Evolutionary conservation across 2,888 invertebrate genomes (phyloP), one percentile per base, ranked within the genome.

Genomic region (Aethes cnicana): DNA sequence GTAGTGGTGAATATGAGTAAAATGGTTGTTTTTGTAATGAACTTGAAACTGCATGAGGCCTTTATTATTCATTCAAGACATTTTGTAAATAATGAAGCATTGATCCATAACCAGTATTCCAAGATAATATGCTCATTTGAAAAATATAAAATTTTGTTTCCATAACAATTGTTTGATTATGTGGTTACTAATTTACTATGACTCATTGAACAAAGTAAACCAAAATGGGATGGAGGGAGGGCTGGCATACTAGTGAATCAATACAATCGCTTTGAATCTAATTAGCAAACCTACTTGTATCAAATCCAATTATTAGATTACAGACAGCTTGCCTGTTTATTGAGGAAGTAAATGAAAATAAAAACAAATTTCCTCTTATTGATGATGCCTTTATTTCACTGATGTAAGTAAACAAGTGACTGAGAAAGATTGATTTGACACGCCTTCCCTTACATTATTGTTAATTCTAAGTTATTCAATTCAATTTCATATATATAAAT

Each of bases 341-440:
- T 17, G 18, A 9, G 9, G 23, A 21, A 37, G 4, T 14, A 6
- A 26, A 14, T 18, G 20, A 58, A 59, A 54, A 57, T 61, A 64
- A 66, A 55, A 55, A 65, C 63, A 61, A 59, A 49, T 62, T 53
- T 54, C 46, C 25, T 25, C 18, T 69, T 72, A 52, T 76, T 77
- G 69, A 71, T 73, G 75, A 83, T 83, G 82, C 73, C 81, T 87
- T 87, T 85, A 87, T 87, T 88, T 85, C 82, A 84, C 77, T 77
- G 84, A 84, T 46, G 83, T 84, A 80, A 77, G 79, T 82, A 82
- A 80, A 85, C 86, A 87, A 88, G 84, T 87, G 87, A 88, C 87
- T 88, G 87, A 88, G 87, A 87, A 86, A 85, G 81, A 83, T 68
- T 85, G 83, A 83, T 87, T 88, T 87, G 83, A 88, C 88, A 89